Conservation (phyloP, 2,888 invertebrate species). For the Bombyx huttoni region DNA sequence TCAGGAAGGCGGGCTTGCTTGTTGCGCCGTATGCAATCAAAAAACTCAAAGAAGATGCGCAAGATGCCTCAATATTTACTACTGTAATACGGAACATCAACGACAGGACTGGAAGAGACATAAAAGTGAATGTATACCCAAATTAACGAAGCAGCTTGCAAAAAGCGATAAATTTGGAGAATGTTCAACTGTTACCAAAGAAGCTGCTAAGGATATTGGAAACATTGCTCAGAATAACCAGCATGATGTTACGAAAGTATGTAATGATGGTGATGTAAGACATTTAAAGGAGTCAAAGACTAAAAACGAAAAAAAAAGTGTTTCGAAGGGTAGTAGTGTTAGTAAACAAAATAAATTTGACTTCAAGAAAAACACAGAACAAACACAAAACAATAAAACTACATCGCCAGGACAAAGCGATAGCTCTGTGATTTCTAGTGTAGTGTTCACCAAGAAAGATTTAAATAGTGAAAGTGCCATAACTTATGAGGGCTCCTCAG, state of each 20-base stretch:
- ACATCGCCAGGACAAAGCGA: conserved; percentile 21
- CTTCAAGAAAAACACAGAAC: conserved; percentile 17
- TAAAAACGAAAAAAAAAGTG: conserved; percentile 33
- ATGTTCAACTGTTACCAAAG: conserved; percentile 24
- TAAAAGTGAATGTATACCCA: conserved; percentile 72
- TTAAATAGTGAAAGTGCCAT: conserved; percentile 60
- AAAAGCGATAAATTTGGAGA: conserved; percentile 35
- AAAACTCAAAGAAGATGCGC: conserved; percentile 79
- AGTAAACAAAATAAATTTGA: conserved; percentile 34
- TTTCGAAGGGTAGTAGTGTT: conserved; percentile 39
- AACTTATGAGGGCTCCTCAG: conserved; percentile 78
- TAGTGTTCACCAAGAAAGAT: conserved; percentile 53
- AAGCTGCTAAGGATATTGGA: conserved; percentile 28
- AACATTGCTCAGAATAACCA: conserved; percentile 17
- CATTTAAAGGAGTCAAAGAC: conserved; percentile 35
- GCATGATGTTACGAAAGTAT: conserved; percentile 17
- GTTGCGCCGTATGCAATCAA: conserved; percentile 76
- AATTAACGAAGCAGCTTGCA: conserved; percentile 43
- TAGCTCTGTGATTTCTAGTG: conserved; percentile 59
- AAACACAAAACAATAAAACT: conserved; percentile 20
- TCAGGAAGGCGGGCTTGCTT: conserved; percentile 52
- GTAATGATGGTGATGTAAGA: conserved; percentile 28
- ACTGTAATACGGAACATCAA: conserved; percentile 87
- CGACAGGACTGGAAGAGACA: conserved; percentile 84
- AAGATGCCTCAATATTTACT: conserved; percentile 80